Conservation (phyloP, 1,140 invertebrate genomes). For the Potamilus streckersoni region DNA sequence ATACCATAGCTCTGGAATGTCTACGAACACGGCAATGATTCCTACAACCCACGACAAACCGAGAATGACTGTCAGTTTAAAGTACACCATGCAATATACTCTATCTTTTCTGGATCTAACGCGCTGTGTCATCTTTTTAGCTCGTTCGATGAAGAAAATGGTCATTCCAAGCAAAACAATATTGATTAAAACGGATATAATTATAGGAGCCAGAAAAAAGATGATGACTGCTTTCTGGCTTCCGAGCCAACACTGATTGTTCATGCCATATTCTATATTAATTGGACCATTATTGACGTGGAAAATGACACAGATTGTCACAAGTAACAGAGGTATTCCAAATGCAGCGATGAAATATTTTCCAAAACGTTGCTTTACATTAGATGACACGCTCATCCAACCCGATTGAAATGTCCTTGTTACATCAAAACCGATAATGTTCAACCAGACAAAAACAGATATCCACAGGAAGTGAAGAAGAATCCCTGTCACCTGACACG, state of each 20-base stretch:
- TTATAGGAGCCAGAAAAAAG: conserved; percentile 16
- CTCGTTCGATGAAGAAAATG: conserved; percentile 4
- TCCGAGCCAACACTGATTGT: conserved; percentile 21
- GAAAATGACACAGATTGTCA: conserved; percentile 1
- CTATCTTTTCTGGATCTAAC: background rate
- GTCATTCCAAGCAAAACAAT: conserved; percentile 2
- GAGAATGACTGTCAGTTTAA: conserved; percentile 20
- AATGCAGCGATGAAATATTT: background rate
- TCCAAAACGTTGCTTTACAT: conserved; percentile 3
- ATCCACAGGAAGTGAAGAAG: conserved; percentile 10
- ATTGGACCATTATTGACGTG: background rate
- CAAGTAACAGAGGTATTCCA: conserved; percentile 2
- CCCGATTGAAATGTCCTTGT: background rate
- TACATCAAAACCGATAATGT: conserved; percentile 25
- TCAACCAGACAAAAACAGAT: conserved; percentile 19
- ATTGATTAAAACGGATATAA: conserved; percentile 7
- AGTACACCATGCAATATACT: conserved; percentile 15
- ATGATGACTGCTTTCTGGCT: conserved; percentile 1
- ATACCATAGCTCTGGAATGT: conserved; percentile 3
- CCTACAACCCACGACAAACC: conserved; percentile 25
- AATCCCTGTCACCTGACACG: conserved; percentile 4
- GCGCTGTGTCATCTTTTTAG: background rate
- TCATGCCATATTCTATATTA: conserved; percentile 4
- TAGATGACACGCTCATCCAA: background rate
- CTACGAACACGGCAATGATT: background rate